phyloP scores from a whole-genome alignment of 2,113 vertebrate species.

The Vulpes ferrilata region DNA sequence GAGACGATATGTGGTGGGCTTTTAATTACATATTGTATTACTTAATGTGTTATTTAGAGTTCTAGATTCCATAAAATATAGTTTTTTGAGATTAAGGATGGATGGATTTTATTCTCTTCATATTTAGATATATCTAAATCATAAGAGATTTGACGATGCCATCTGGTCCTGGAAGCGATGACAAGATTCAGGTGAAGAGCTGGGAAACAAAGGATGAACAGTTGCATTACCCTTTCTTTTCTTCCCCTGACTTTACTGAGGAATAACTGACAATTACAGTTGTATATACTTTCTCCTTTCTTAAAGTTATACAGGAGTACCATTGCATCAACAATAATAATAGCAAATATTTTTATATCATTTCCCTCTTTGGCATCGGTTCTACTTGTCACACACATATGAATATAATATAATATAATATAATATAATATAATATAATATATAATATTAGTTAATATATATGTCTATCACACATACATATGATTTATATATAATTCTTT shows the following conservation, averaged over 20 bases:
- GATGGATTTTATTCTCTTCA: not conserved
- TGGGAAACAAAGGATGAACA: not conserved
- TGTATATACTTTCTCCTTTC: not conserved
- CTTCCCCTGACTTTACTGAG: not conserved
- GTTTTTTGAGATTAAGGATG: not conserved
- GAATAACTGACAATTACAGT: not conserved
- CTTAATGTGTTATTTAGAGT: not conserved
- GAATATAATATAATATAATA: too few species aligned
- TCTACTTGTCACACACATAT: not conserved
- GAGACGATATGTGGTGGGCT: accelerated
- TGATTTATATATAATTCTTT: not conserved
- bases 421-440: too few species aligned
- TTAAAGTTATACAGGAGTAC: not conserved
- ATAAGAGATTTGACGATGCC: not conserved
- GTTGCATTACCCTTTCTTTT: not conserved
- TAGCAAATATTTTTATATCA: not conserved
- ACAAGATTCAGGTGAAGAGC: not conserved
- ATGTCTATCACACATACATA: too few species aligned
- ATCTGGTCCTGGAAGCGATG: not conserved
- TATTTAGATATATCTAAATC: not conserved
- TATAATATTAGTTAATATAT: too few species aligned
- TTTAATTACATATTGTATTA: not conserved
- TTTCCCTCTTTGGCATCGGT: not conserved
- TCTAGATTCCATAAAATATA: not conserved
- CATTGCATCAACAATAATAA: not conserved